These are phyloP conservation scores for Ranitomeya imitator DNA, from an alignment of 2,113 vertebrate genomes.

Conservation along the genomic window DNA sequence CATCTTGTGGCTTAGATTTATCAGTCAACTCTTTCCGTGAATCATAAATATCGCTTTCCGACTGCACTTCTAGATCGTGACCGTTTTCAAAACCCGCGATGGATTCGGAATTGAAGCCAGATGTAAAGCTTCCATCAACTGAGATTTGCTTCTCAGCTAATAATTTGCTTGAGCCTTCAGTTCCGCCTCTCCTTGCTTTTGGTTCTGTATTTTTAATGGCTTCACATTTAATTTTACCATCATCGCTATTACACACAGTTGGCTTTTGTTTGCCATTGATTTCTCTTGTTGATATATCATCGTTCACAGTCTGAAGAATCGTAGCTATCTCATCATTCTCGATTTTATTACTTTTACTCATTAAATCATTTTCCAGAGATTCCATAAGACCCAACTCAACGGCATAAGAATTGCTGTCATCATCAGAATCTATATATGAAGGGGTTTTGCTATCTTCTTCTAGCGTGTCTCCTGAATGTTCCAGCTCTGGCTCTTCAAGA, in stretches of 20 bases:
- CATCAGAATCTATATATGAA: conserved; percentile 48
- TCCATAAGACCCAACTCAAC: conserved; percentile 32
- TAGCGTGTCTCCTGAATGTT: conserved; percentile 37
- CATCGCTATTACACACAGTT: not conserved
- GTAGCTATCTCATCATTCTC: conserved; percentile 44
- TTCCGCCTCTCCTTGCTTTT: not conserved
- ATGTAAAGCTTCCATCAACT: not conserved
- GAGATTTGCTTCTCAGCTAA: not conserved
- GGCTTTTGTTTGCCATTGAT: not conserved
- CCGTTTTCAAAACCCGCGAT: not conserved
- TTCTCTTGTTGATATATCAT: not conserved
- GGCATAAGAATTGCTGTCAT: conserved; percentile 10
- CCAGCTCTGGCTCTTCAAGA: conserved; percentile 49
- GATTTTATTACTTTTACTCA: conserved; percentile 51
- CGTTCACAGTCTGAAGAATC: conserved; percentile 12
- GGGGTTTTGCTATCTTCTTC: conserved; percentile 45
- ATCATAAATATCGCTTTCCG: not conserved
- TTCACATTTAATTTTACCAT: not conserved
- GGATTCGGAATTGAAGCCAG: not conserved
- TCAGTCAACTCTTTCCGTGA: not conserved
- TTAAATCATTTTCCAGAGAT: conserved; percentile 38
- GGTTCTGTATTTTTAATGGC: conserved; percentile 23
- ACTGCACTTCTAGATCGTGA: not conserved
- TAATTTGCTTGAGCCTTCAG: not conserved
- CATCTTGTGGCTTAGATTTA: not conserved